Evolutionary conservation across 2,888 invertebrate species (phyloP), one percentile per base, ranked within the genome.

Genomic region (Cacoxenus indagator): DNA sequence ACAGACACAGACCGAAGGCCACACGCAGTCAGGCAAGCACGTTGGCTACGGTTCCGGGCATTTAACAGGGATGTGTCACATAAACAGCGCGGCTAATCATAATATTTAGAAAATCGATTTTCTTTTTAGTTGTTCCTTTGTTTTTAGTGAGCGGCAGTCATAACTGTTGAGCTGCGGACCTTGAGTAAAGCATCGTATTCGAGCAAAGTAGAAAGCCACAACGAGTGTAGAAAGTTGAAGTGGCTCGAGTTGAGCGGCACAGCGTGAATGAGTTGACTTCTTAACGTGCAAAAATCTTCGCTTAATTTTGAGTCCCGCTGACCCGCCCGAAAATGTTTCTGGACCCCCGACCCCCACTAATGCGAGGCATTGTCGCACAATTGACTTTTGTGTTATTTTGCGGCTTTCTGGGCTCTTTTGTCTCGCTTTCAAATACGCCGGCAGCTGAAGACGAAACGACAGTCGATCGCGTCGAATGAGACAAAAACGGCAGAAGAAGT

Each of bases 61-160:
- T 70, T 72, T 81, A 81, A 17, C 83, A 76, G 22, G 22, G 51
- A 51, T 45, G 67, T 45, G 61, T 62, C 43, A 62, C 61, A 43
- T 19, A 67, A 62, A 70, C 68, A 65, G 64, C n/a, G 64, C 19
- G 46, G 73, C 67, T 74, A 74, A 76, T 78, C 82, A 80, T 72
- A 76, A 76, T 76, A 76, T 76, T 76, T 76, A 76, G 73, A 76
- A 73, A 77, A 73, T 69, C n/a, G n/a, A n/a, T n/a, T n/a, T n/a
- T n/a, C n/a, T n/a, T n/a, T n/a, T n/a, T n/a, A n/a, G n/a, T n/a
- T n/a, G n/a, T n/a, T n/a, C n/a, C n/a, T n/a, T n/a, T n/a, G n/a
- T n/a, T n/a, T n/a, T n/a, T n/a, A n/a, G 48, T 75, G 74, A 79
- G 83, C 78, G 79, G 79, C 77, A 78, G 77, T 61, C 65, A 65